Base-by-base conservation (phyloP, 2,888 invertebrate species). In the Mythimna pallens region DNA sequence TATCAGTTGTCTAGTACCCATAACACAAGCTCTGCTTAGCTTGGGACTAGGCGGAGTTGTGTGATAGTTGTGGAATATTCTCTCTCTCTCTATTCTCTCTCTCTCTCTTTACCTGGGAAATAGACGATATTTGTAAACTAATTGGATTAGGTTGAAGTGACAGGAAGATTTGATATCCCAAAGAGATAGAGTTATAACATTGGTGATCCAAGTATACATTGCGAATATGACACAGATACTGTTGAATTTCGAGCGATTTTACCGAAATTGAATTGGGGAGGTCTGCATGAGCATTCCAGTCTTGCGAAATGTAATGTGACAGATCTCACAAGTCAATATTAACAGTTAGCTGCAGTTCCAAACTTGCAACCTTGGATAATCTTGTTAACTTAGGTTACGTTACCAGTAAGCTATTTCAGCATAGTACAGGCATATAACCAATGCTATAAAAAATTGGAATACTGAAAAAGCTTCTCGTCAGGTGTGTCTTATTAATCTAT, bases 161-260 rank as follows among this genome's bases (percentile, higher is more conserved):
- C 9, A 36, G 7, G 25, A 6, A 20, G 22, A 34, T 22, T 25
- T n/a, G 17, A n/a, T 25, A 36, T n/a, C 1, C 25, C n/a, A 47
- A 47, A 47, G 47, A 47, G 17, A 52, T 52, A 52, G 8, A n/a
- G 8, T 8, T n/a, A n/a, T 52, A 52, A 59, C 20, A 12, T 5
- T 61, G 40, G 10, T 8, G 22, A 61, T 22, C 22, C 17, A 3
- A 34, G 25, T 17, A 36, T 7, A 10, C 25, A 52, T n/a, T 7
- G 54, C 20, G 12, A 50, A 61, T 30, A 47, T 50, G 20, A 30
- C 22, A 54, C 20, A 25, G 40, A 43, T 34, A 34, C n/a, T 12
- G 36, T 17, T 22, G 22, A 50, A 75, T n/a, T 36, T 65, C 10
- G 10, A 47, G 47, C n/a, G 10, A 75, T 75, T 55, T 65, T n/a